A percentile compares a stretch with the other conserved stretches of the same genome.
These are phyloP conservation scores for Sphenodon punctatus DNA, from an alignment of 2,797 vertebrate species.

Conservation along the genomic window DNA sequence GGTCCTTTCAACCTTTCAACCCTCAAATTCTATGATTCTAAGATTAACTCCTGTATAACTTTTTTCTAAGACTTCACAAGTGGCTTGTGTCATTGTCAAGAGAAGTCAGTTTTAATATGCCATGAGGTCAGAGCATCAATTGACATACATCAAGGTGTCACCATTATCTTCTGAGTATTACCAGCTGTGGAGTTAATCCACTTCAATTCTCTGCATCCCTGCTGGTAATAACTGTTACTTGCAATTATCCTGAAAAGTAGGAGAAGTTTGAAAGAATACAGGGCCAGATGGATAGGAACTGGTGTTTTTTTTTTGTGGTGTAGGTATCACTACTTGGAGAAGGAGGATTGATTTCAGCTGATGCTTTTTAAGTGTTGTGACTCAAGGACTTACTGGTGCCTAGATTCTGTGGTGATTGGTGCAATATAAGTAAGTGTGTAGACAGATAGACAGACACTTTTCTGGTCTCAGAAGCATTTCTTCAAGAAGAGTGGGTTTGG, in stretches of 20 bases:
- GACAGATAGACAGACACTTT: neutral
- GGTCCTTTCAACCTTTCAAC: too few relatives aligned
- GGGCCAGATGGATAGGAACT: neutral
- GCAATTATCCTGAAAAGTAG: neutral
- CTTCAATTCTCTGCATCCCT: neutral
- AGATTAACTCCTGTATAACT: neutral
- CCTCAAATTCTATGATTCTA: too few relatives aligned
- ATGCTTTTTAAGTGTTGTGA: conserved; percentile 9
- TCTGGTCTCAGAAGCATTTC: neutral
- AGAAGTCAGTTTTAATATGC: neutral
- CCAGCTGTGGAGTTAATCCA: neutral
- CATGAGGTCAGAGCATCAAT: neutral
- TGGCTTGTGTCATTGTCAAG: neutral
- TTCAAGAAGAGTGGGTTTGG: neutral
- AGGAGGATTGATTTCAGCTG: neutral
- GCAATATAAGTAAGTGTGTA: neutral
- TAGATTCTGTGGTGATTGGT: neutral
- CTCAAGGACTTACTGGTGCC: conserved; percentile 49
- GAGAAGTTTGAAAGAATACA: neutral
- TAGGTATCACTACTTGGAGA: neutral
- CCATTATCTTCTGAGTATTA: too few relatives aligned
- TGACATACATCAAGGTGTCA: neutral
- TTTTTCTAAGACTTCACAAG: neutral
- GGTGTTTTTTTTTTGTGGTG: neutral
- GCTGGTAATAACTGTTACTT: neutral